phyloP scores from a whole-genome alignment of 2,113 vertebrate species.

The Oncorhynchus nerka region DNA sequence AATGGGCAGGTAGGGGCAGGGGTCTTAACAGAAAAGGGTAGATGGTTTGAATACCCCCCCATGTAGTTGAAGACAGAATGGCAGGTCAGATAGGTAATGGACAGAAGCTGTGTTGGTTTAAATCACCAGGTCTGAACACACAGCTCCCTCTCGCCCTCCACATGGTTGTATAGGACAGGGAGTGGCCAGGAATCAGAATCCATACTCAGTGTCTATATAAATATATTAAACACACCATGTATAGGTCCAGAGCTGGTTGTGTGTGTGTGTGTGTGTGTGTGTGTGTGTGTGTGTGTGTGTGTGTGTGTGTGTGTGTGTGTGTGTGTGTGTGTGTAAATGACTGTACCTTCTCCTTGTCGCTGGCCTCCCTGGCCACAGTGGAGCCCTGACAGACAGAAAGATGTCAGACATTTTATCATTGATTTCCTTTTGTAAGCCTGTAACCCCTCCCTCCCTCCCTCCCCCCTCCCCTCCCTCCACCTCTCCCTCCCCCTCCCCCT shows the following conservation, averaged over 20 bases:
- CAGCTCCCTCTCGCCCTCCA: constrained; percentile 44
- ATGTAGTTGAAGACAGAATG: constrained; percentile 48
- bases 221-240: background rate
- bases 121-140: constrained; percentile 25
- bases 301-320: constrained; percentile 14
- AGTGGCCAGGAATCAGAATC: background rate
- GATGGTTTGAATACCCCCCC: constrained; percentile 21
- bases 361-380: constrained; percentile 97
- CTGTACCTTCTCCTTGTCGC: constrained; percentile 98
- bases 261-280: constrained; percentile 11
- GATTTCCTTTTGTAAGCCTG: background rate
- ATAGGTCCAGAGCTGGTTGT: background rate
- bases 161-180: constrained; percentile 24
- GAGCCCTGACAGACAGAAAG: constrained; percentile 86
- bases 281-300: constrained; percentile 17
- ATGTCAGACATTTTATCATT: background rate
- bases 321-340: constrained; percentile 19
- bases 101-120: constrained; percentile 35
- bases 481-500: background rate
- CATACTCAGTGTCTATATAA: too few species aligned
- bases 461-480: background rate
- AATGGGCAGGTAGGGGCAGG: background rate
- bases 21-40: constrained; percentile 53
- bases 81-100: background rate
- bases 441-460: background rate